A percentile compares a stretch with the other conserved stretches of the same genome.
Evolutionary conservation across 2,113 vertebrate species (phyloP).

Genomic region (Oreochromis aureus): DNA sequence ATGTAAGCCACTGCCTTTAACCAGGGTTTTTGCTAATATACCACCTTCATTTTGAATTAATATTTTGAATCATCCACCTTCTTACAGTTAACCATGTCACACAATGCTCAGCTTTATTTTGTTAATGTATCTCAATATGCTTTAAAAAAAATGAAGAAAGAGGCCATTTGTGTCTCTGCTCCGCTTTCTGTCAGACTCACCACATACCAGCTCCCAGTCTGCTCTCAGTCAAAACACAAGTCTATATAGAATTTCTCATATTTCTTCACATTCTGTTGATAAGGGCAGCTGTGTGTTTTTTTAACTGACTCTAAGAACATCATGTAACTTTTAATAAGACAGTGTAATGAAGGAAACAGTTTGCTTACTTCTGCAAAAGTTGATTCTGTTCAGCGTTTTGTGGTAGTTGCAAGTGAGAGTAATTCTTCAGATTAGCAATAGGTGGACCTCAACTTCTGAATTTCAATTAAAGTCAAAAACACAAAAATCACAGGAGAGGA

Average conservation of each 20-base stretch:
- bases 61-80: not conserved
- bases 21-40: not conserved
- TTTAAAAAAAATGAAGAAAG: fast-evolving
- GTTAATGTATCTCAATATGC: not conserved
- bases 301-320: not conserved
- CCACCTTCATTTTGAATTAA: not conserved
- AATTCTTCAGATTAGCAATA: too few species aligned
- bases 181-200: not conserved
- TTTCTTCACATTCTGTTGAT: not conserved
- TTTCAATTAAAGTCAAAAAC: too few species aligned
- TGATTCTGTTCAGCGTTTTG: too few species aligned
- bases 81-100: not conserved
- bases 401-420: too few species aligned
- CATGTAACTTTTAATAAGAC: not conserved
- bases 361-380: not conserved
- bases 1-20: not conserved
- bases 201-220: not conserved
- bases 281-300: not conserved
- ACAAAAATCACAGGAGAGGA: too few species aligned
- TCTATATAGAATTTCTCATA: not conserved
- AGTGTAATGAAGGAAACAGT: not conserved
- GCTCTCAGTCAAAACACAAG: not conserved
- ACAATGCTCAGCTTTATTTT: not conserved
- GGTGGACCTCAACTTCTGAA: too few species aligned
- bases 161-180: not conserved